Evolutionary conservation across 2,888 invertebrate genomes (phyloP), one percentile per base, ranked within the genome.

Genomic region (Dorcus parallelipipedus): DNA sequence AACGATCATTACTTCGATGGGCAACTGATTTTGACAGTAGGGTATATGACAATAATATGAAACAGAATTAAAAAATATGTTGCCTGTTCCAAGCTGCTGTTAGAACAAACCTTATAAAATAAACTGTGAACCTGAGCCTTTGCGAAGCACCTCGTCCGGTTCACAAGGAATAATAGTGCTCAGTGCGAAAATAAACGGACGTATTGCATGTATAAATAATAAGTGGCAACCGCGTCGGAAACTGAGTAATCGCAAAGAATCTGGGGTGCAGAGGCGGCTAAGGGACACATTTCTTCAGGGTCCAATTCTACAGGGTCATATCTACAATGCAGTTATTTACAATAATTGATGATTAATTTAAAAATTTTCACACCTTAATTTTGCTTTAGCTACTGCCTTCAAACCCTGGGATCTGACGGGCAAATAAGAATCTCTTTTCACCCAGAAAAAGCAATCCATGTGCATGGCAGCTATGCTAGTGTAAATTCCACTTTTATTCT

Each of bases 91-190:
- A 40, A 40, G 4, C 9, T 40, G 3, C 10, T n/a, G 40, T 40
- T 40, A 3, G 40, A 40, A 40, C 7, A 7, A 17, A 43, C 1
- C 8, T 10, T 43, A 43, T 7, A 43, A 1, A 38, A 17, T 9
- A 43, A n/a, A n/a, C 2, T 38, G 43, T 56, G 57, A 63, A 74
- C 76, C 78, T 0, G 98, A 98, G 6, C 99, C 98, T 82, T 99
- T 99, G 41, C 99, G 84, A 38, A 99, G 70, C 71, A 93, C 96
- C 84, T 99, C 98, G 77, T 99, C 99, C 0, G 98, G 97, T 76
- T 97, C 96, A 87, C 97, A 88, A 0, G 99, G 98, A 73, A 99
- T 97, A 74, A 99, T 99, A 2, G 98, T 99, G 71, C 97, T 97
- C 58, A 99, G 82, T 8, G 99, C 99, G 78, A 99, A 98, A 74